Evolutionary conservation across 2,888 invertebrate genomes (phyloP).

Genomic region (Arctia plantaginis): DNA sequence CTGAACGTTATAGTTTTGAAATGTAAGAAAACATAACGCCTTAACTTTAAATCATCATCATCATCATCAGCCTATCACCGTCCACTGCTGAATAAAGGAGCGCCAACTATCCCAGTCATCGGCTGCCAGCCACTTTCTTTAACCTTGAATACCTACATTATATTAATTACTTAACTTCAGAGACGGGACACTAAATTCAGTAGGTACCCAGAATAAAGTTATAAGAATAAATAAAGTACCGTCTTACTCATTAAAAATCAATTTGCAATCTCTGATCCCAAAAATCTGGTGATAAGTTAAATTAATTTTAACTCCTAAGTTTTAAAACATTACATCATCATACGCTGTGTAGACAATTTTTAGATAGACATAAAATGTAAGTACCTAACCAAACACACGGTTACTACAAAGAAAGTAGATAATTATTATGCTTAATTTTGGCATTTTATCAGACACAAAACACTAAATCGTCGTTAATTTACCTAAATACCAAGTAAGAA

Average conservation of each 20-base stretch:
- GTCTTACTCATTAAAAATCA: too few relatives aligned
- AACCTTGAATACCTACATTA: too few relatives aligned
- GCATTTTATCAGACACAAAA: not conserved
- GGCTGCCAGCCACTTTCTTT: too few relatives aligned
- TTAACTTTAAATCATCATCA: not conserved
- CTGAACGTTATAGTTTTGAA: not conserved
- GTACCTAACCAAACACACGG: not conserved
- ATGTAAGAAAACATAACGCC: not conserved
- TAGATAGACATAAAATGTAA: not conserved
- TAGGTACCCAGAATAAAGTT: too few relatives aligned
- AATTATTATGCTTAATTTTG: not conserved
- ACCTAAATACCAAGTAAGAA: constrained; percentile 51
- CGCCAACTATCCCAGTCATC: too few relatives aligned
- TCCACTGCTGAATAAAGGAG: not conserved
- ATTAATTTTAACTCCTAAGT: too few relatives aligned
- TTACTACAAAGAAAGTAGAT: constrained; percentile 3
- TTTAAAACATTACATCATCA: not conserved
- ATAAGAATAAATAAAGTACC: too few relatives aligned
- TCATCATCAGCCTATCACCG: not conserved
- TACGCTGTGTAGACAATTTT: not conserved
- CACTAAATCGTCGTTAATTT: constrained; percentile 16
- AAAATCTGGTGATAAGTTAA: too few relatives aligned
- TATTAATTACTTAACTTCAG: too few relatives aligned
- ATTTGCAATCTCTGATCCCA: too few relatives aligned
- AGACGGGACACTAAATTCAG: too few relatives aligned